A percentile compares a stretch with the other conserved stretches of the same genome.
These are phyloP conservation scores for Apodemus sylvaticus DNA, from an alignment of 2,113 vertebrate species.

Conservation along the genomic window DNA sequence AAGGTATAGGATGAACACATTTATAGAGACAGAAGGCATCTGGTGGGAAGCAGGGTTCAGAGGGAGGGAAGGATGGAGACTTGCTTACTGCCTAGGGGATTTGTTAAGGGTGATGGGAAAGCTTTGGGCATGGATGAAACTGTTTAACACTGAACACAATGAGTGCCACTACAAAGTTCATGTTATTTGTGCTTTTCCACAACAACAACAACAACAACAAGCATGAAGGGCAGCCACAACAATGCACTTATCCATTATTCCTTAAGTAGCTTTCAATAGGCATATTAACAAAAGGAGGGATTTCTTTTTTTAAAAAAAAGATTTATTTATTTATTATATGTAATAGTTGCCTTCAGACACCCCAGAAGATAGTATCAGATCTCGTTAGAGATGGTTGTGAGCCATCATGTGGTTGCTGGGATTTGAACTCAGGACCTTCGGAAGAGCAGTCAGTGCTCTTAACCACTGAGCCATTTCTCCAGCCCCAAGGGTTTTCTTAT, in stretches of 20 bases:
- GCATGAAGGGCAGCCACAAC: background rate
- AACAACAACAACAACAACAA: background rate
- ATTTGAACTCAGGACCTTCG: too few species aligned
- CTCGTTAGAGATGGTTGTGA: too few species aligned
- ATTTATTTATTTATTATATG: too few species aligned
- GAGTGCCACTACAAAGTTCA: background rate
- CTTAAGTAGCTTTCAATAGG: background rate
- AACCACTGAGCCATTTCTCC: too few species aligned
- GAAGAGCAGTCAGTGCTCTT: too few species aligned
- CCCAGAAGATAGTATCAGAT: too few species aligned
- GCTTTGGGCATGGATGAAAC: background rate
- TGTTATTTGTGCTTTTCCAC: background rate
- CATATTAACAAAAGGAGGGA: background rate
- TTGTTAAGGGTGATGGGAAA: background rate
- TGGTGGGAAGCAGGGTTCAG: background rate
- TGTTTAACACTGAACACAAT: background rate
- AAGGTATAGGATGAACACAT: background rate
- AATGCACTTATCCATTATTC: background rate
- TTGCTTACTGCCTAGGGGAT: background rate
- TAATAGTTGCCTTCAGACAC: too few species aligned
- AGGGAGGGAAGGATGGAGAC: background rate
- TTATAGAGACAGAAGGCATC: background rate
- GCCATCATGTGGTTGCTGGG: too few species aligned
- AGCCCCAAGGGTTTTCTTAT: background rate
- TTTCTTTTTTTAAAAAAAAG: too few species aligned